phyloP scores from a whole-genome alignment of 2,888 invertebrate genomes.

The Melieria picta region DNA sequence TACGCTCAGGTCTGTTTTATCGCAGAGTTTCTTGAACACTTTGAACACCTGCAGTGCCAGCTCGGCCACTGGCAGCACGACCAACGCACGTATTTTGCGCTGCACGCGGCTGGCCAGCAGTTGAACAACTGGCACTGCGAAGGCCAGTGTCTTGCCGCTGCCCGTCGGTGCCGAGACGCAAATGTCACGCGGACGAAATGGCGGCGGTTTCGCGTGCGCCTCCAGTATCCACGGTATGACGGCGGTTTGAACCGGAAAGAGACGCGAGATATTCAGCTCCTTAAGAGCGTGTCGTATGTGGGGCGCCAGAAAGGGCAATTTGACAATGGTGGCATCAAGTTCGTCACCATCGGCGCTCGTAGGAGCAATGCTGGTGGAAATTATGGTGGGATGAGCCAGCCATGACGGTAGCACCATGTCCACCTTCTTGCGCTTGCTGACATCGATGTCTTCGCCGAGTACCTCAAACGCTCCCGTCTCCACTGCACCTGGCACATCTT shows the following conservation, averaged over 20 bases:
- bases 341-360: constrained; percentile 69
- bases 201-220: constrained; percentile 70
- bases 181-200: constrained; percentile 84
- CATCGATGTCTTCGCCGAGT: constrained; percentile 72
- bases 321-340: constrained; percentile 53
- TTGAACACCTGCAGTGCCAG: constrained; percentile 88
- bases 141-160: constrained; percentile 96
- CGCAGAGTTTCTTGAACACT: constrained; percentile 79
- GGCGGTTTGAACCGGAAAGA: constrained; percentile 87
- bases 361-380: constrained; percentile 69
- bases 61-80: constrained; percentile 94
- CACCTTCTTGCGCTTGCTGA: constrained; percentile 71
- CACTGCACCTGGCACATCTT: neutral
- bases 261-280: constrained; percentile 76
- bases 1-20: constrained; percentile 76
- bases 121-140: constrained; percentile 91
- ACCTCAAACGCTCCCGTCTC: constrained; percentile 62
- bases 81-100: constrained; percentile 79
- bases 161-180: constrained; percentile 98
- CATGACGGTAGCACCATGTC: constrained; percentile 86
- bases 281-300: constrained; percentile 73
- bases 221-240: constrained; percentile 81
- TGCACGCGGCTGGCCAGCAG: constrained; percentile 70
- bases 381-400: constrained; percentile 82
- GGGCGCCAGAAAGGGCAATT: constrained; percentile 70